Conservation (phyloP, 2,113 vertebrate species). For the Chionis minor region DNA sequence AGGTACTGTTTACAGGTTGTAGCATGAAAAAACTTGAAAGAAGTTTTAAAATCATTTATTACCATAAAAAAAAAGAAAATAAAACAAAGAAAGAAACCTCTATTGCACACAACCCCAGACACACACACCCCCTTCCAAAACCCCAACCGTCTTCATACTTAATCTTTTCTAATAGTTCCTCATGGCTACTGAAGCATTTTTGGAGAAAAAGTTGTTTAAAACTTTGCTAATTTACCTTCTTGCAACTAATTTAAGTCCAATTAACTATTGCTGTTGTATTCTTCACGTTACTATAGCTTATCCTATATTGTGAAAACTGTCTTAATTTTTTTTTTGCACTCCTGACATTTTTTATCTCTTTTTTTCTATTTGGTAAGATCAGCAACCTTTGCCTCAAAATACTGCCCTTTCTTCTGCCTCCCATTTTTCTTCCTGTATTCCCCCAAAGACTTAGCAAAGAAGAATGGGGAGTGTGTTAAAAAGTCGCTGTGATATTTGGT, state of each 20-base stretch:
- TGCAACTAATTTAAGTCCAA: neutral
- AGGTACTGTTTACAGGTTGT: neutral
- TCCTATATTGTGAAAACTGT: neutral
- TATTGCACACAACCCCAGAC: neutral
- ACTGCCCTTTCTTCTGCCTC: neutral
- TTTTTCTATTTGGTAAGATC: neutral
- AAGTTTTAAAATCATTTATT: neutral
- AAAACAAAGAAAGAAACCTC: neutral
- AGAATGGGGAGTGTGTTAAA: neutral
- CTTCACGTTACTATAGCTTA: neutral
- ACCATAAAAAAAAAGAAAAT: neutral
- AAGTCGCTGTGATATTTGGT: neutral
- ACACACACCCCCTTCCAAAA: neutral
- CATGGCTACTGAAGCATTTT: neutral
- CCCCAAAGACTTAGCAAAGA: neutral
- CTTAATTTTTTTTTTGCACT: neutral
- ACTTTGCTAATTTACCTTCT: neutral
- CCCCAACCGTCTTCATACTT: neutral
- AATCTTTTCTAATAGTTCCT: neutral
- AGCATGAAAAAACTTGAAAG: neutral
- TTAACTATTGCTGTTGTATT: neutral
- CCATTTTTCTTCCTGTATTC: neutral
- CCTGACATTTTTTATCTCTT: neutral
- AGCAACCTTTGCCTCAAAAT: neutral
- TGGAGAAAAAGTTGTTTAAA: neutral